Percentiles rank a stretch among this genome's conserved stretches.
phyloP scores from a whole-genome alignment of 2,888 invertebrate genomes.

The Drosophila nigricruria region DNA sequence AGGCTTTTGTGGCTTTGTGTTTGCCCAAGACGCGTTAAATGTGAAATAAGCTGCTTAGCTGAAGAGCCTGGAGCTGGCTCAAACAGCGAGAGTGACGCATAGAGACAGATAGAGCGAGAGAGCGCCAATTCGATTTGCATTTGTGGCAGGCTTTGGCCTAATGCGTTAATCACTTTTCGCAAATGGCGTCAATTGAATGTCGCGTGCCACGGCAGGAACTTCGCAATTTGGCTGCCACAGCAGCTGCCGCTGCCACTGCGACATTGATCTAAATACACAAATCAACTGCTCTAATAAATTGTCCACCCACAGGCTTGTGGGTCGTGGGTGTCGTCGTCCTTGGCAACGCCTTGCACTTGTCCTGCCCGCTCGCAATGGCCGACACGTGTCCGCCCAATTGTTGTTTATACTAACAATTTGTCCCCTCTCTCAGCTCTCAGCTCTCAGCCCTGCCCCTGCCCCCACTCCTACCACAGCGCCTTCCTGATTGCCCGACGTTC shows the following conservation, averaged over 20 bases:
- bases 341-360: constrained; percentile 77
- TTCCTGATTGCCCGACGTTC: constrained; percentile 69
- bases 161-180: constrained; percentile 78
- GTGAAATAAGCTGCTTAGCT: constrained; percentile 80
- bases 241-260: background rate
- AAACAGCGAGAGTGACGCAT: background rate
- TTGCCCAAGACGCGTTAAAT: constrained; percentile 77
- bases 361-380: constrained; percentile 57
- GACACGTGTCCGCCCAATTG: constrained; percentile 82
- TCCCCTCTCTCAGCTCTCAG: constrained; percentile 40
- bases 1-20: constrained; percentile 54
- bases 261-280: constrained; percentile 56
- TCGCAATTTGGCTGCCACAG: constrained; percentile 57
- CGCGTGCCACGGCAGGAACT: constrained; percentile 74
- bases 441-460: too few relatives aligned
- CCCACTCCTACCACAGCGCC: constrained; percentile 24
- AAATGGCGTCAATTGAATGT: constrained; percentile 71
- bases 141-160: constrained; percentile 42
- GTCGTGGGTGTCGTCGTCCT: constrained; percentile 32
- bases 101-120: background rate
- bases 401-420: constrained; percentile 85
- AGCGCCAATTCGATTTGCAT: constrained; percentile 70
- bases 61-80: constrained; percentile 28
- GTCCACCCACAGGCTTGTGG: constrained; percentile 36
- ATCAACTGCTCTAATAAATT: constrained; percentile 78